These are phyloP conservation scores for Hippocampus comes DNA, from an alignment of 2,113 vertebrate genomes.

Conservation along the genomic window DNA sequence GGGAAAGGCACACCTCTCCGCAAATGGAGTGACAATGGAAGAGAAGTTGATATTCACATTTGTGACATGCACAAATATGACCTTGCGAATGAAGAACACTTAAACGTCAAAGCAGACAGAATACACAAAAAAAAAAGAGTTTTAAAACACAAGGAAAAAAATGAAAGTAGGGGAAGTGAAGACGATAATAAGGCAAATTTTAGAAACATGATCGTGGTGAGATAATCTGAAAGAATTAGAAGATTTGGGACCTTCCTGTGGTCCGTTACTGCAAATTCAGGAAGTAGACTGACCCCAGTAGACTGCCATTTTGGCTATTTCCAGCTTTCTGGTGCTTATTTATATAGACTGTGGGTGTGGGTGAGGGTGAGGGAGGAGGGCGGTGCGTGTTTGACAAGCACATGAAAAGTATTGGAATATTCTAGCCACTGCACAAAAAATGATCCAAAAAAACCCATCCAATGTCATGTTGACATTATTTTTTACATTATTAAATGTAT, in stretches of 20 bases:
- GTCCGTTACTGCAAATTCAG: conserved; percentile 50
- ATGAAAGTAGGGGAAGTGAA: background rate
- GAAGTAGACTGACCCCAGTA: conserved; percentile 34
- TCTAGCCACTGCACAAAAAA: too few relatives aligned
- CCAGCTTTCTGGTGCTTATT: conserved; percentile 46
- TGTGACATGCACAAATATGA: conserved; percentile 23
- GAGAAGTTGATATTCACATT: conserved; percentile 25
- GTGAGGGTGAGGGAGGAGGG: background rate
- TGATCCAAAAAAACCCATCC: too few relatives aligned
- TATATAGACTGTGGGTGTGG: background rate
- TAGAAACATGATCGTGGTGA: background rate
- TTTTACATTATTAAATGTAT: background rate
- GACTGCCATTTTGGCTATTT: conserved; percentile 54
- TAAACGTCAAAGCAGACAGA: too few relatives aligned
- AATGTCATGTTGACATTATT: background rate
- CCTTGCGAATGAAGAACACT: conserved; percentile 13
- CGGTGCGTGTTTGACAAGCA: too few relatives aligned
- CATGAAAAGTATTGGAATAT: too few relatives aligned
- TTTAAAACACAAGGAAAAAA: background rate
- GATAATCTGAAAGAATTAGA: conserved; percentile 21
- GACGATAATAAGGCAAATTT: background rate
- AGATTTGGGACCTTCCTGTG: conserved; percentile 41
- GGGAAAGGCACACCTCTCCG: conserved; percentile 16
- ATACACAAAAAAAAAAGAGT: background rate
- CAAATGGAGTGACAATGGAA: conserved; percentile 19